Conservation (phyloP, 2,113 vertebrate species). For the Leptobrachium ailaonicum region DNA sequence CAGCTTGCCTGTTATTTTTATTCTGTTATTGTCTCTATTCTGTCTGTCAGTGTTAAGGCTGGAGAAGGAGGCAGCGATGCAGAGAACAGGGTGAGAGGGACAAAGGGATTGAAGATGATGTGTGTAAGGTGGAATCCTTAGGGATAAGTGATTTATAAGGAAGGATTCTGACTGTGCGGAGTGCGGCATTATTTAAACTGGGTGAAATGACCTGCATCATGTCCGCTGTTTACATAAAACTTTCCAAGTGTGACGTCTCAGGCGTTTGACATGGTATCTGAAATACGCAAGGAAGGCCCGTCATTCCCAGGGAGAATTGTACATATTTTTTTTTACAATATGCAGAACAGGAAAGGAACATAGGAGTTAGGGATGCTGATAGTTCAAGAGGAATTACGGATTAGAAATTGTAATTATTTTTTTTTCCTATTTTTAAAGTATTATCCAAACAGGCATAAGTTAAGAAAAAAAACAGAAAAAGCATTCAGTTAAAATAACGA, state of each 20-base stretch:
- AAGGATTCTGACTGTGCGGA: constrained; percentile 25
- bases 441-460: too few relatives aligned
- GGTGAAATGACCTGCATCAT: constrained; percentile 43
- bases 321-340: too few relatives aligned
- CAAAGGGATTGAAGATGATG: constrained; percentile 34
- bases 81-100: constrained; percentile 34
- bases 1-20: constrained; percentile 17
- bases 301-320: neutral
- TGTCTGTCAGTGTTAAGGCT: constrained; percentile 31
- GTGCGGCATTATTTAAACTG: constrained; percentile 22
- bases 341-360: too few relatives aligned
- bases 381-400: too few relatives aligned
- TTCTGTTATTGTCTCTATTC: constrained; percentile 37
- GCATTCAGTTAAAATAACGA: too few relatives aligned
- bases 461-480: too few relatives aligned
- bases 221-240: constrained; percentile 40
- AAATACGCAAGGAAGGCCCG: constrained; percentile 8
- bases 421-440: too few relatives aligned
- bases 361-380: too few relatives aligned
- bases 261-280: constrained; percentile 22
- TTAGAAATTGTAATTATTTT: too few relatives aligned
- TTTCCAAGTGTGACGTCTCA: constrained; percentile 27
- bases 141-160: constrained; percentile 40
- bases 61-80: constrained; percentile 33
- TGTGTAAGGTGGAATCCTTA: constrained; percentile 26